phyloP scores from a whole-genome alignment of 2,113 vertebrate species.

The Felis catus region F.catus_Fca126_mat1.0 CM031417.1:119312501-119313000 shows the following conservation, averaged over 20 bases:
- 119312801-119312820: neutral
- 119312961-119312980: neutral
- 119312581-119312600: neutral
- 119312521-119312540: slow-evolving; percentile 3
- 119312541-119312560: slow-evolving; percentile 40
- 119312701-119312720: neutral
- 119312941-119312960: neutral
- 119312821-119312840: neutral
- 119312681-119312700: neutral
- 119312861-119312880: neutral
- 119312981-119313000: neutral
- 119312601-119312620: neutral
- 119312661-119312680: neutral
- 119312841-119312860: neutral
- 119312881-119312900: neutral
- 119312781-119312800: neutral
- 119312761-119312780: neutral
- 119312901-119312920: neutral
- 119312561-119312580: slow-evolving; percentile 23
- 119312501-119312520: neutral
- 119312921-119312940: neutral
- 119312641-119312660: slow-evolving; percentile 26
- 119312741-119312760: neutral
- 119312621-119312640: slow-evolving; percentile 1
- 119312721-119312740: neutral